Evolutionary conservation across 2,888 invertebrate species (phyloP).

Genomic region (Catocala fraxini): DNA sequence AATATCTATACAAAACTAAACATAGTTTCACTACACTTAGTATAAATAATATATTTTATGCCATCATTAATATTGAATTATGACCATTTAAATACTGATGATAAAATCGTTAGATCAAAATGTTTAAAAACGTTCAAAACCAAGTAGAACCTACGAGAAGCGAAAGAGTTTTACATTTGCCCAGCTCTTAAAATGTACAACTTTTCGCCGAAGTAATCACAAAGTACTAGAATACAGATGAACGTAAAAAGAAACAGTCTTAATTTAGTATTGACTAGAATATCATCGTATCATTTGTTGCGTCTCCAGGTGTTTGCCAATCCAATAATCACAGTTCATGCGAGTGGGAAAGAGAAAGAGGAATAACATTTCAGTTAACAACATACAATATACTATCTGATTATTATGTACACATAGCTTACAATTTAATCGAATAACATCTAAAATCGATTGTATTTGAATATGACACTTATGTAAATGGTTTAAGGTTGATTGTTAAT

Average conservation of each 20-base stretch:
- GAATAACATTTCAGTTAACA: slow-evolving; percentile 59
- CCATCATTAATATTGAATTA: slow-evolving; percentile 58
- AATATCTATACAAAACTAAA: slow-evolving; percentile 84
- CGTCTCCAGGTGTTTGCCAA: slow-evolving; percentile 29
- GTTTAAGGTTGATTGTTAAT: slow-evolving; percentile 52
- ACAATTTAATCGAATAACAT: slow-evolving; percentile 72
- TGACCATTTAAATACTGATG: slow-evolving; percentile 42
- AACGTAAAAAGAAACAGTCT: slow-evolving; percentile 63
- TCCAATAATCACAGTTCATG: slow-evolving; percentile 53
- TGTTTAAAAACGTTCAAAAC: slow-evolving; percentile 19
- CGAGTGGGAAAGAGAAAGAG: slow-evolving; percentile 30
- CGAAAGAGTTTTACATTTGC: slow-evolving; percentile 82
- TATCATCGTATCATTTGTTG: slow-evolving; percentile 48
- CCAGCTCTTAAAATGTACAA: slow-evolving; percentile 85
- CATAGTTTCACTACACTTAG: slow-evolving; percentile 76
- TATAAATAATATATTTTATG: slow-evolving; percentile 63
- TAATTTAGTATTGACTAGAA: slow-evolving; percentile 67
- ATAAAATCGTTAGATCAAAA: slow-evolving; percentile 53
- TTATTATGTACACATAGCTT: slow-evolving; percentile 83
- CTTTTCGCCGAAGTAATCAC: slow-evolving; percentile 65
- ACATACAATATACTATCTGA: slow-evolving; percentile 70
- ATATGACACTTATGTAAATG: slow-evolving; percentile 57
- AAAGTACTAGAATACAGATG: slow-evolving; percentile 43
- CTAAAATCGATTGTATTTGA: slow-evolving; percentile 71
- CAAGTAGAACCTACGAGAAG: slow-evolving; percentile 47